phyloP scores from a whole-genome alignment of 2,113 vertebrate species.

The Syrrhaptes paradoxus region DNA sequence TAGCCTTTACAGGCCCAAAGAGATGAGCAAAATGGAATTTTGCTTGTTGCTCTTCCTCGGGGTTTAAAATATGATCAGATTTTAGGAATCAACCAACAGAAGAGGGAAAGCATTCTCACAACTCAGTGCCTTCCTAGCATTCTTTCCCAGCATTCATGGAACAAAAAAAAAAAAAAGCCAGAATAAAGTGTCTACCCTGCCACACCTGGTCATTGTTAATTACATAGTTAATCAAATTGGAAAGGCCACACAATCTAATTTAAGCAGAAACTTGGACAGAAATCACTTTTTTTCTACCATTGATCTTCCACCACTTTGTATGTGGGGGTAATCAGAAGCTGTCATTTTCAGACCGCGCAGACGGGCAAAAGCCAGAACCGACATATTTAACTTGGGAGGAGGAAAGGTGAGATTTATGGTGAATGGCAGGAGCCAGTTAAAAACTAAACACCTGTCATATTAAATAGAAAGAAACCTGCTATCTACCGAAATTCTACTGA shows the following conservation, averaged over 20 bases:
- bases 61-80: not conserved
- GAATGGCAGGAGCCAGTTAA: not conserved
- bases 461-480: slow-evolving; percentile 9
- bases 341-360: not conserved
- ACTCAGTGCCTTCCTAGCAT: not conserved
- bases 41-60: not conserved
- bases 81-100: not conserved
- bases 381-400: not conserved
- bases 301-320: not conserved
- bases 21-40: not conserved
- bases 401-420: not conserved
- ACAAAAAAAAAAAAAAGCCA: not conserved
- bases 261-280: not conserved
- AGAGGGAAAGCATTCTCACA: not conserved
- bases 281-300: not conserved
- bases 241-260: not conserved
- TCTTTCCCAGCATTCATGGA: slow-evolving; percentile 1
- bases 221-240: slow-evolving; percentile 4
- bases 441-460: not conserved
- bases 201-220: slow-evolving; percentile 26
- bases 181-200: not conserved
- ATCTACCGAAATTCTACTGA: not conserved
- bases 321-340: not conserved
- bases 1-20: not conserved
- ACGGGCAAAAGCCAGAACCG: not conserved